Evolutionary conservation across 2,888 invertebrate genomes (phyloP).

Genomic region (Hybos culiciformis): DNA sequence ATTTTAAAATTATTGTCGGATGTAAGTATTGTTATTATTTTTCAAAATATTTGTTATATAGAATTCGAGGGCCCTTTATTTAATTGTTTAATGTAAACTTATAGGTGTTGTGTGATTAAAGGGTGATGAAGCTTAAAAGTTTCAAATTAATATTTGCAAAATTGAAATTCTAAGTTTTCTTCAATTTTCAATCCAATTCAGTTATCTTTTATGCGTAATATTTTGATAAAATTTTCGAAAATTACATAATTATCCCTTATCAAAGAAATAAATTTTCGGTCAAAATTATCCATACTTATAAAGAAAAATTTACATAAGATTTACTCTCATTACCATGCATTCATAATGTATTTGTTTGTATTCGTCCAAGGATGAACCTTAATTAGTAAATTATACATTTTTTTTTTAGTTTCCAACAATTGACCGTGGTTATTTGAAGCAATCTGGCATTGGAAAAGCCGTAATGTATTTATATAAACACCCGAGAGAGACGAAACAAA

Average conservation of each 20-base stretch:
- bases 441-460: slow-evolving; percentile 95
- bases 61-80: background rate
- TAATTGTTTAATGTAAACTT: background rate
- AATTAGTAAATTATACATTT: background rate
- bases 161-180: too few species aligned
- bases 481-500: slow-evolving; percentile 88
- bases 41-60: background rate
- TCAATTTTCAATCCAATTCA: too few species aligned
- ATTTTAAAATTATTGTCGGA: slow-evolving; percentile 67
- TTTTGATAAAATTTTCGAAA: too few species aligned
- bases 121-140: too few species aligned
- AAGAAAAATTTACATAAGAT: background rate
- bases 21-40: slow-evolving; percentile 38
- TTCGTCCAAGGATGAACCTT: background rate
- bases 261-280: too few species aligned
- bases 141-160: too few species aligned
- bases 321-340: background rate
- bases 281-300: background rate
- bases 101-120: too few species aligned
- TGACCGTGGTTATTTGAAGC: slow-evolving; percentile 79
- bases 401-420: slow-evolving; percentile 58
- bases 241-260: too few species aligned
- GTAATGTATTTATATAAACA: slow-evolving; percentile 99
- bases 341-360: background rate
- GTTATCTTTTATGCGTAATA: too few species aligned